Base-by-base conservation (phyloP, 1,140 invertebrate genomes). In the Drosophila subpulchrella region DNA sequence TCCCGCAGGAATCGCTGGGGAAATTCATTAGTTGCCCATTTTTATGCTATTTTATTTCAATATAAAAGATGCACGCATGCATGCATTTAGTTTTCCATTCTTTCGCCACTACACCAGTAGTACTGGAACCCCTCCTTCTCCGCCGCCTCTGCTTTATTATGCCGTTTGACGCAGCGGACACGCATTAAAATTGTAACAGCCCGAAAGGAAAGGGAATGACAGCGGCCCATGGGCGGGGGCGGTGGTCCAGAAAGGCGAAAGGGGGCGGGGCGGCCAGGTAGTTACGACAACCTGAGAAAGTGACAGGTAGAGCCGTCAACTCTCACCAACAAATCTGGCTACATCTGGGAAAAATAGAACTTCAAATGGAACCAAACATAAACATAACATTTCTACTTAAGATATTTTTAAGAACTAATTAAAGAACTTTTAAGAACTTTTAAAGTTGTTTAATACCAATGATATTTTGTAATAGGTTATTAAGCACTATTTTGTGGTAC, bases 11-110 rank as follows among this genome's bases (percentile, higher is more conserved):
- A 80, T 88, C 76, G 74, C 76, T 59, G 56, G 78, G 68, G 81
- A 89, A 89, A 88, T 89, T 88, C 84, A 88, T 88, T 88, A 88
- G 83, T 88, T 88, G 83, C 83, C 75, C 62, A 79, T 75, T 79
- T 78, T 60, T 48, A 75, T 75, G 61, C 67, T 63, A 78, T 74
- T 80, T 57, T 65, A 68, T 78, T 60, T 75, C 50, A 61, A 76
- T 77, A 71, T 71, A 72, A 84, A 77, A 61, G 62, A 73, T 62
- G 58, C 74, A 83, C 60, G 78, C 73, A 77, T 73, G 78, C 78
- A 81, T 67, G 79, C 78, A 77, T 81, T 73, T 67, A 67, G 53
- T 81, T 73, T 72, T 13, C 46, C 36, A 65, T 68, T 68, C 60
- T 53, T 34, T n/a, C 13, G 10, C 24, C 55, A 51, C 48, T 34